Percentiles rank a stretch among this genome's conserved stretches.
Conservation (phyloP, 2,113 vertebrate genomes). For the Brachypteracias leptosomus region DNA sequence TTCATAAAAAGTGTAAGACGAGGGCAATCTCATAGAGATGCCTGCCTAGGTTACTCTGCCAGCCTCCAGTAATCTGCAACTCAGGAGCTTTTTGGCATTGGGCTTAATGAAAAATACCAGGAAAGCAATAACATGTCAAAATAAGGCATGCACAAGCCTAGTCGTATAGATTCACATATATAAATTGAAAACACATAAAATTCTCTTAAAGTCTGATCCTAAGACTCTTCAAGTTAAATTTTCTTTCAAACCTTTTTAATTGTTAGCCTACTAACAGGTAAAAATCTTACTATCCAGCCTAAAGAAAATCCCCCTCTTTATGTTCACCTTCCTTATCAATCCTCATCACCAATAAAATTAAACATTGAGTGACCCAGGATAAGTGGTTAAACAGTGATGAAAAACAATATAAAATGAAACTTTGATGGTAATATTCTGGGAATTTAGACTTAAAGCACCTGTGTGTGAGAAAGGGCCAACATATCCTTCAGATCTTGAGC, state of each 20-base stretch:
- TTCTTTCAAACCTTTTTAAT: not conserved
- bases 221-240: not conserved
- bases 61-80: not conserved
- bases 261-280: not conserved
- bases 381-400: not conserved
- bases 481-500: not conserved
- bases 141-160: not conserved
- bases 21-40: not conserved
- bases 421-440: not conserved
- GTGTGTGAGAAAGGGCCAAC: not conserved
- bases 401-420: not conserved
- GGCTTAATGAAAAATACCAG: slow-evolving; percentile 53
- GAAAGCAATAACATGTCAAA: slow-evolving; percentile 23
- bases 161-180: not conserved
- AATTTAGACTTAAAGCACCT: not conserved
- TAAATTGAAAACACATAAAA: not conserved
- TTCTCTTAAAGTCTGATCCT: not conserved
- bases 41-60: not conserved
- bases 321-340: not conserved
- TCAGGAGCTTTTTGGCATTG: slow-evolving; percentile 14
- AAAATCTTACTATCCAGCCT: not conserved
- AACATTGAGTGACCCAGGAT: not conserved
- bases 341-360: not conserved
- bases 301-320: not conserved
- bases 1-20: slow-evolving; percentile 22